Conservation (phyloP, 1,140 invertebrate genomes). For the Helicorthomorpha holstii region DNA sequence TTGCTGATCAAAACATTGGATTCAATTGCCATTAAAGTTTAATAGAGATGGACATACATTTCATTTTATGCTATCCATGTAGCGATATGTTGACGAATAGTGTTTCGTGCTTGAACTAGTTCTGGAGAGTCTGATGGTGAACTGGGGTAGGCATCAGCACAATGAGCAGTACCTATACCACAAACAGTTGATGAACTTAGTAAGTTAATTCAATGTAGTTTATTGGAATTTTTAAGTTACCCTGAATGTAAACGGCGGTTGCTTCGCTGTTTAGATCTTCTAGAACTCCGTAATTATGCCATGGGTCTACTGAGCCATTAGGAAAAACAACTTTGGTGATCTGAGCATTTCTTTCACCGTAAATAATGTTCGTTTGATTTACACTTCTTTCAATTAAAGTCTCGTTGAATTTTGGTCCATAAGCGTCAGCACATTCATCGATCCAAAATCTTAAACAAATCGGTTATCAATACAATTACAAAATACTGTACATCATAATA, state of each 20-base stretch:
- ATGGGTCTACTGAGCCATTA: conserved; percentile 32
- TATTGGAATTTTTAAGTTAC: background rate
- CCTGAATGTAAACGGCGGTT: conserved; percentile 19
- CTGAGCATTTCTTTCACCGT: conserved; percentile 24
- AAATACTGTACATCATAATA: background rate
- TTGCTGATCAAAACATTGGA: too few relatives aligned
- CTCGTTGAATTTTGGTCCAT: conserved; percentile 21
- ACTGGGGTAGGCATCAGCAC: conserved; percentile 29
- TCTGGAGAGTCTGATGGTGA: conserved; percentile 16
- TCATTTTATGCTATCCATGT: conserved; percentile 15
- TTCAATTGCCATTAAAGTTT: too few relatives aligned
- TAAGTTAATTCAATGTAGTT: background rate
- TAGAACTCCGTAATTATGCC: conserved; percentile 29
- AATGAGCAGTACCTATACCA: conserved; percentile 23
- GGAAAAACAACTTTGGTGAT: conserved; percentile 26
- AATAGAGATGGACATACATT: too few relatives aligned
- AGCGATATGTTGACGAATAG: conserved; percentile 19
- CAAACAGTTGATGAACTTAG: too few relatives aligned
- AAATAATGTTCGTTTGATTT: conserved; percentile 25
- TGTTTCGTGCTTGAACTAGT: conserved; percentile 18
- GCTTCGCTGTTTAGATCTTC: conserved; percentile 16
- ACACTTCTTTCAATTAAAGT: conserved; percentile 19
- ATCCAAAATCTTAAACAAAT: conserved; percentile 15
- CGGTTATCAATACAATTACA: background rate
- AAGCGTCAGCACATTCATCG: conserved; percentile 29